Percentiles rank a stretch among this genome's conserved stretches.
Evolutionary conservation across 2,888 invertebrate genomes (phyloP).

Genomic region (Liopterus haemorrhoidalis): DNA sequence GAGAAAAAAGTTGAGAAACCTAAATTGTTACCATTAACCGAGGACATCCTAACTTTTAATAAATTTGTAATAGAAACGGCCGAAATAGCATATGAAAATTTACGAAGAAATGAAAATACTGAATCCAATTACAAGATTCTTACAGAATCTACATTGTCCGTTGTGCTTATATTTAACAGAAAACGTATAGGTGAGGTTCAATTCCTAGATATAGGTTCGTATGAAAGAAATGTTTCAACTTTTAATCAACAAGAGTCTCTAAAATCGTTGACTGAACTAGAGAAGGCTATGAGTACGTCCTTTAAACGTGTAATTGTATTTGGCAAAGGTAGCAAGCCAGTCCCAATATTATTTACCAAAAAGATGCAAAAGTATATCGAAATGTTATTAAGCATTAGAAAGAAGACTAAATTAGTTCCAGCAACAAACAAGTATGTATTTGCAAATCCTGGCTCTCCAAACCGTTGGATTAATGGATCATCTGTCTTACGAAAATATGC

Average conservation of each 20-base stretch:
- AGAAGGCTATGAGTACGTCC: too few species aligned
- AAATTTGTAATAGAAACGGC: too few species aligned
- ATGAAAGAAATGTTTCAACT: too few species aligned
- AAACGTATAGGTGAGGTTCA: too few species aligned
- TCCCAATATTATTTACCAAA: constrained; percentile 26
- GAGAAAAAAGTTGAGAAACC: constrained; percentile 31
- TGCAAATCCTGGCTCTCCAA: constrained; percentile 28
- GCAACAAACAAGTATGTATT: constrained; percentile 29
- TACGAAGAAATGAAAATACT: too few species aligned
- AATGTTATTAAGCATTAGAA: constrained; percentile 25
- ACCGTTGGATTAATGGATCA: constrained; percentile 29
- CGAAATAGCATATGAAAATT: too few species aligned
- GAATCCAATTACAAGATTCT: too few species aligned
- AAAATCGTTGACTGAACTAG: too few species aligned
- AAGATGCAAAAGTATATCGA: constrained; percentile 19
- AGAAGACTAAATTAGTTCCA: constrained; percentile 26
- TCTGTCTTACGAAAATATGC: constrained; percentile 26
- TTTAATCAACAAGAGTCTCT: too few species aligned
- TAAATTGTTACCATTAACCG: constrained; percentile 26
- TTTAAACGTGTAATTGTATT: constrained; percentile 21
- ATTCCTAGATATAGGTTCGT: too few species aligned
- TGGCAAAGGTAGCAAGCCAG: constrained; percentile 27
- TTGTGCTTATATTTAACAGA: too few species aligned
- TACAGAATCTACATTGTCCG: too few species aligned
- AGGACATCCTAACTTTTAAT: constrained; percentile 28